These are phyloP conservation scores for Sardina pilchardus DNA, from an alignment of 2,113 vertebrate genomes.

Conservation along the genomic window DNA sequence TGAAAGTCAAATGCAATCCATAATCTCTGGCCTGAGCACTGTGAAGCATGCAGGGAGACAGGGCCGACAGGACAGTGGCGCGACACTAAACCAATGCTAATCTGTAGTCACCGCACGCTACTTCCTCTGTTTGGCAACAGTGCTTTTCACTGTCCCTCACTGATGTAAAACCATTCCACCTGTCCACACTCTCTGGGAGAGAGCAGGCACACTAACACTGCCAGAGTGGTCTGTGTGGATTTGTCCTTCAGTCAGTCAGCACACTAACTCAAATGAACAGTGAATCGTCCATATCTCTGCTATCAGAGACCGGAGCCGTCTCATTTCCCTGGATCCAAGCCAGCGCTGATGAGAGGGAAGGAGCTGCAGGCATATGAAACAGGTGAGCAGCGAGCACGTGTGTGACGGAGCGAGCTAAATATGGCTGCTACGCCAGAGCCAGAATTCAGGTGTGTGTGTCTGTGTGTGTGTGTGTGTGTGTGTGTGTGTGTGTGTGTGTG, in stretches of 20 bases:
- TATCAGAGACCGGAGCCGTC: neutral
- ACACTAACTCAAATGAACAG: neutral
- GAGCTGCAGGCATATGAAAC: too few species aligned
- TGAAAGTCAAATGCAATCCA: constrained; percentile 1
- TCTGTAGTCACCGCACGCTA: neutral
- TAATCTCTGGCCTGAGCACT: constrained; percentile 9
- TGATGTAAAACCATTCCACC: neutral
- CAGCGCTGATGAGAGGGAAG: neutral
- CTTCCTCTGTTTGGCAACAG: neutral
- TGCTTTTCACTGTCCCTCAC: neutral
- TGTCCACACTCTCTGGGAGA: neutral
- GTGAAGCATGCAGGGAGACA: neutral
- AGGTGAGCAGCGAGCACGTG: neutral
- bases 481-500: neutral
- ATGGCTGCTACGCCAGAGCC: neutral
- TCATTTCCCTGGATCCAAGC: neutral
- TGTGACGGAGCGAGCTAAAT: neutral
- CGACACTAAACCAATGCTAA: neutral
- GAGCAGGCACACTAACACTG: too few species aligned
- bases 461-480: neutral
- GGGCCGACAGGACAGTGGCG: neutral
- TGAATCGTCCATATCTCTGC: neutral
- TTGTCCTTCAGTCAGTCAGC: neutral
- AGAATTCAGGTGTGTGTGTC: neutral
- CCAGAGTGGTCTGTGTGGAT: neutral